Base-by-base conservation (phyloP, 2,113 vertebrate species). In the Ictalurus furcatus region DNA sequence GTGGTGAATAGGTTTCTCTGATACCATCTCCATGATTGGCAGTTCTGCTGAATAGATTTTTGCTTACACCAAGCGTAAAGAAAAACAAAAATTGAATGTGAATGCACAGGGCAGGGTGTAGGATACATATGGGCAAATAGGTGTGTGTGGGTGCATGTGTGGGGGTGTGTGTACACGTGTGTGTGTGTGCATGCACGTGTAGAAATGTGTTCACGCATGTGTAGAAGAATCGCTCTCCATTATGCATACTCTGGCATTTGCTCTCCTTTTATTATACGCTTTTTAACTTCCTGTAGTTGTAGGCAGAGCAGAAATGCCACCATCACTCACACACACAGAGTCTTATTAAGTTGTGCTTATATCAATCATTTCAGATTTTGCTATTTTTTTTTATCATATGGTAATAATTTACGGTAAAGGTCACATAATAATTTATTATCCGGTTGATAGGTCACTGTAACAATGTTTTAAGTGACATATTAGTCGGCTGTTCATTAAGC, bases 41-140 rank as follows among this genome's bases (percentile, higher is more conserved):
- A 90, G 80, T 54, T 87, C 59, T 58, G 56, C 78, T 88, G 86
- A 81, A 80, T 59, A 25, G 81, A 56, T 40, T 88, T 88, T 83
- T 90, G 74, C 56, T 88, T 83, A 81, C 58, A 88, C 30, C 73
- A 78, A 69, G 83, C 56, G 17, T 40, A 79, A 90, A 88, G 81
- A 80, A 13, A 87, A 54, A 59, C 81, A 61, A 73, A 88, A 76
- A 71, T 80, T 61, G 11, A 80, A 59, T 85, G 44, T 78, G 58
- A 79, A 11, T 52, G n/a, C 48, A 54, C 54, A 56, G 86, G 40
- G 54, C 58, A 76, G 21, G 58, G 84, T 65, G 44, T 14, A 76
- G 37, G 65, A 84, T 79, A 69, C 80, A 78, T 56, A 56, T 12
- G 11, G 65, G 7, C 56, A 56, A 17, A 37, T 83, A 52, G 54